These are phyloP conservation scores for Podarcis muralis DNA, from an alignment of 2,113 vertebrate genomes.

Conservation along the genomic window DNA sequence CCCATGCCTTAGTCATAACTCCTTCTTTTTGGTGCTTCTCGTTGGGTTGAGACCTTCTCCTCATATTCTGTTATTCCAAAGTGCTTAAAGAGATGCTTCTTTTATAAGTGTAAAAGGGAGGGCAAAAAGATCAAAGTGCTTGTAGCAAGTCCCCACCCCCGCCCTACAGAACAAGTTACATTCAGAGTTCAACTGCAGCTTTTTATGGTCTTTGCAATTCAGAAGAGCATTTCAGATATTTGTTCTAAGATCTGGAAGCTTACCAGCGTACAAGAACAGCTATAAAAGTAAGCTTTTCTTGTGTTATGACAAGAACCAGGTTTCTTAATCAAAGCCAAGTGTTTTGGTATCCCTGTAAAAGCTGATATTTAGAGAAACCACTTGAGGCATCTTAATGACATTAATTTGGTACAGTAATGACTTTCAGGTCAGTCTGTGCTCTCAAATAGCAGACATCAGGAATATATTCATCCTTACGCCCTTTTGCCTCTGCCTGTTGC, in stretches of 20 bases:
- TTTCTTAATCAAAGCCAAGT: slow-evolving; percentile 77
- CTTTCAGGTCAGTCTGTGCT: slow-evolving; percentile 65
- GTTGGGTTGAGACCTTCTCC: not conserved
- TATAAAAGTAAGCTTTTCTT: slow-evolving; percentile 59
- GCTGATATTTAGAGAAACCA: slow-evolving; percentile 69
- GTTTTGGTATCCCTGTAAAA: slow-evolving; percentile 66
- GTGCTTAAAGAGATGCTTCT: slow-evolving; percentile 45
- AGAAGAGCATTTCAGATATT: slow-evolving; percentile 42
- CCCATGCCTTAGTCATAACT: not conserved
- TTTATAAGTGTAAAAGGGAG: slow-evolving; percentile 37
- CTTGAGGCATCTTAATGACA: slow-evolving; percentile 71
- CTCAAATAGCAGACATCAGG: slow-evolving; percentile 54
- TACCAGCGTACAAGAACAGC: slow-evolving; percentile 61
- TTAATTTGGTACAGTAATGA: slow-evolving; percentile 68
- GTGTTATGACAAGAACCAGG: slow-evolving; percentile 71
- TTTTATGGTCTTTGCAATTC: slow-evolving; percentile 52
- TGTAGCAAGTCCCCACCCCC: slow-evolving; percentile 30
- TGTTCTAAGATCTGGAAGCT: slow-evolving; percentile 58
- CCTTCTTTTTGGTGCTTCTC: not conserved
- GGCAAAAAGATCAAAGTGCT: slow-evolving; percentile 41
- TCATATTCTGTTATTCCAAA: slow-evolving; percentile 59
- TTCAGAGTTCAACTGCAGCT: slow-evolving; percentile 38
- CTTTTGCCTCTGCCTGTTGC: slow-evolving; percentile 35
- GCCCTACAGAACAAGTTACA: slow-evolving; percentile 39
- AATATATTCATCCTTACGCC: slow-evolving; percentile 28